Percentiles rank a stretch among this genome's conserved stretches.
These are phyloP conservation scores for Pelecanoides urinatrix DNA, from an alignment of 2,113 vertebrate species.

Conservation along the genomic window DNA sequence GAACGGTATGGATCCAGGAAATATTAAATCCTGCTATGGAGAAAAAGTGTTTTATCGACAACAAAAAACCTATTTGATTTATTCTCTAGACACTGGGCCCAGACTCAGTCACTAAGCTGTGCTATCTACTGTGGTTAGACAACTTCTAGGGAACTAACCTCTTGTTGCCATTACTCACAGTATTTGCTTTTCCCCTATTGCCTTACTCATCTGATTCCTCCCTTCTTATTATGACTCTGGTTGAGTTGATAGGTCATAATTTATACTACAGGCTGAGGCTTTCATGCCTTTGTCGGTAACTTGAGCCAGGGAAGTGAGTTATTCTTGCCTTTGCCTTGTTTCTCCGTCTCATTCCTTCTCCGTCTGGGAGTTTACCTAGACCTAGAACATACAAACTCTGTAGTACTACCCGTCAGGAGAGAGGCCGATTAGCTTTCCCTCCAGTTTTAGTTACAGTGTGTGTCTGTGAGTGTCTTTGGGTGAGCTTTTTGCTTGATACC, in stretches of 20 bases:
- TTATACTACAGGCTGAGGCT: conserved; percentile 47
- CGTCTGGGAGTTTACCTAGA: not conserved
- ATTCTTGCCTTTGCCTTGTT: conserved; percentile 48
- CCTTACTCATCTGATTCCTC: conserved; percentile 66
- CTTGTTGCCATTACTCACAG: conserved; percentile 61
- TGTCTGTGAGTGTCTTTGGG: not conserved
- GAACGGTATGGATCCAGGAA: conserved; percentile 55
- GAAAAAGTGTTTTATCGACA: conserved; percentile 69
- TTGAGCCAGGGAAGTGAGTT: conserved; percentile 59
- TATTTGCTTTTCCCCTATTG: conserved; percentile 62
- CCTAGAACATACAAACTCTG: not conserved
- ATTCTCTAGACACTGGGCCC: conserved; percentile 56
- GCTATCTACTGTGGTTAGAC: conserved; percentile 72
- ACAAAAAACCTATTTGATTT: conserved; percentile 57
- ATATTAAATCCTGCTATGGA: conserved; percentile 62
- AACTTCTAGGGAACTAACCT: conserved; percentile 64
- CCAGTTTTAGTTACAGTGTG: not conserved
- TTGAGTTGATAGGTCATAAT: conserved; percentile 66
- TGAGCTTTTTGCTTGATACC: not conserved
- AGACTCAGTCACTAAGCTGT: conserved; percentile 36
- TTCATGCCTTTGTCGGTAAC: conserved; percentile 62
- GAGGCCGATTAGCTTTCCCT: not conserved
- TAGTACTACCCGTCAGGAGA: not conserved
- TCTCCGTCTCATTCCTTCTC: conserved; percentile 21
- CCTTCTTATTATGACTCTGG: conserved; percentile 59